Evolutionary conservation across 2,797 vertebrate genomes (phyloP).

Genomic region (Myoxocephalus aenaeus): DNA sequence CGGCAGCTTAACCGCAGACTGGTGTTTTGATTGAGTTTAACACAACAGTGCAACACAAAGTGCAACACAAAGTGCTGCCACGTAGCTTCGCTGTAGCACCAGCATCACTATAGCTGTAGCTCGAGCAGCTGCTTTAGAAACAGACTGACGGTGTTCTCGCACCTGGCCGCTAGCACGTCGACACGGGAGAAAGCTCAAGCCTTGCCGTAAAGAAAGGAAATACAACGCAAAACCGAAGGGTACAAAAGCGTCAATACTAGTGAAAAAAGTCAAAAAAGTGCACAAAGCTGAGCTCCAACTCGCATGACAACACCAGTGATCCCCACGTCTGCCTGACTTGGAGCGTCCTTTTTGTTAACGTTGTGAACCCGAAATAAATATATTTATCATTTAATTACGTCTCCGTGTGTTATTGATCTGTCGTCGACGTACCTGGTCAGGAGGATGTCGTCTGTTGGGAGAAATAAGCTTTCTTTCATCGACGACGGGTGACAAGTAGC

Average conservation of each 20-base stretch:
- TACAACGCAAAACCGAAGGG: not conserved
- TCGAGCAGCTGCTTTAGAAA: not conserved
- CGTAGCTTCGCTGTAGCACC: too few relatives aligned
- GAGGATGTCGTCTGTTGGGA: not conserved
- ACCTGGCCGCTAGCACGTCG: not conserved
- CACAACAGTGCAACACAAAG: too few relatives aligned
- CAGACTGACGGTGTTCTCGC: not conserved
- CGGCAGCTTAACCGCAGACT: not conserved
- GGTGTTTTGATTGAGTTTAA: not conserved
- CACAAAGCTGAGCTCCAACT: conserved; percentile 11
- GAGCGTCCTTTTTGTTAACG: accelerated
- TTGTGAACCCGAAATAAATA: not conserved
- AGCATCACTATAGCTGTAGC: accelerated
- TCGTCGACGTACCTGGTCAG: conserved; percentile 39
- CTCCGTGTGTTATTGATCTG: accelerated
- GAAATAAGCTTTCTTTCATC: conserved; percentile 16
- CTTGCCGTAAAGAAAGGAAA: not conserved
- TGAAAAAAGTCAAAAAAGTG: not conserved
- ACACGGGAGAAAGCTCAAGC: not conserved
- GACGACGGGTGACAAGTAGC: not conserved
- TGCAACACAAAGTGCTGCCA: too few relatives aligned
- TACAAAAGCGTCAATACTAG: accelerated
- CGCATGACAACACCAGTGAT: conserved; percentile 15
- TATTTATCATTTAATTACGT: accelerated
- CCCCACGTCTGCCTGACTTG: not conserved